Conservation (phyloP, 2,888 invertebrate species). For the Dione juno region DNA sequence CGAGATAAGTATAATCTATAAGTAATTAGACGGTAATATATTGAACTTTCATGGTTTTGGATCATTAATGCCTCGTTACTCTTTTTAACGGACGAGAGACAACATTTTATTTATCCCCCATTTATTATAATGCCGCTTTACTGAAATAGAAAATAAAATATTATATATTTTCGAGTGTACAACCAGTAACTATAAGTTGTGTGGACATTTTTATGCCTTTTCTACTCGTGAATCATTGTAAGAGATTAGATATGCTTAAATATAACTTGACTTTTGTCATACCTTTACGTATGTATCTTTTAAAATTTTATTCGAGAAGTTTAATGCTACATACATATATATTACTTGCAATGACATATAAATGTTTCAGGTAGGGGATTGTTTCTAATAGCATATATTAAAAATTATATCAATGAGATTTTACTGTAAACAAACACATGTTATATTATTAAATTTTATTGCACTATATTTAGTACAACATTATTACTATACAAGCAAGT, state of each 20-base stretch:
- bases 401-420: too few species aligned
- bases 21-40: constrained; percentile 79
- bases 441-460: neutral
- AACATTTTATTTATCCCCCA: constrained; percentile 60
- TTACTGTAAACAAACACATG: neutral
- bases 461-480: neutral
- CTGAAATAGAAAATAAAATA: constrained; percentile 45
- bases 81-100: constrained; percentile 68
- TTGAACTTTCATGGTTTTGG: constrained; percentile 70
- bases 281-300: constrained; percentile 9
- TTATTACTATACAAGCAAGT: neutral
- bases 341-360: neutral
- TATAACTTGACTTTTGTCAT: neutral
- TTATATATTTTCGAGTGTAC: constrained; percentile 27
- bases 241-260: constrained; percentile 24
- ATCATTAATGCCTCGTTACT: constrained; percentile 75
- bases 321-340: neutral
- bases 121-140: constrained; percentile 53
- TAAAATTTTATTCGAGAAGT: neutral
- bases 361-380: neutral
- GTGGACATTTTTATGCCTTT: constrained; percentile 25
- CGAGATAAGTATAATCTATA: constrained; percentile 77
- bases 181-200: constrained; percentile 14
- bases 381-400: neutral
- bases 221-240: constrained; percentile 26